Base-by-base conservation (phyloP, 1,140 invertebrate genomes). In the Macrostomum lignano region DNA sequence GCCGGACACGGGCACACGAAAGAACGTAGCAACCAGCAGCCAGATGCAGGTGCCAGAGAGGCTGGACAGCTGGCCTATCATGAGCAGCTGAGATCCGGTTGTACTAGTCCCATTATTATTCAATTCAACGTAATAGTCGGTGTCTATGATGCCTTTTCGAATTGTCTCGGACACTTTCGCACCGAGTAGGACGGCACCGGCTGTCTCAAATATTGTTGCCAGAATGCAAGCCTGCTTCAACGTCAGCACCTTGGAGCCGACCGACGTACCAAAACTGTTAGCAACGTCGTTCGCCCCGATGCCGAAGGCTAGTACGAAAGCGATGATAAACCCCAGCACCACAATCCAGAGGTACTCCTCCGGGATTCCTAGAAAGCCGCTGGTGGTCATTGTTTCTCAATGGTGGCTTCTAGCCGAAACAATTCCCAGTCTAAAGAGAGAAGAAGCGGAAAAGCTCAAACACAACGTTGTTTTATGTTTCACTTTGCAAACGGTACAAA, bases 251-350 rank as follows among this genome's bases (percentile, higher is more conserved):
- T 79, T 77, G 11, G 79, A 73, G 6, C 88, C 88, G 6, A 96
- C 84, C 36, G 75, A 82, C 3, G 88, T 93, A 0, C 86, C 86
- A 52, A 96, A 94, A 3, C 79, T 82, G 51, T 96, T 96, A 28
- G 88, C 88, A 29, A 94, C 86, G 63, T 96, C 88, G 51, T 96
- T 96, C 20, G 84, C 86, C 17, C 88, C 84, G 45, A 94, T 88
- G 13, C 81, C 84, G 60, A 91, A 91, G 17, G 84, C 81, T 48
- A 94, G 61, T 30, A 84, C 53, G 52, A 93, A 93, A 17, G 82
- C 78, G 31, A 91, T 74, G 38, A 86, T 52, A 55, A 91, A 91
- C 36, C 78, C 79, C 38, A 79, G 59, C 21, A 84, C 62, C 34
- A 91, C 69, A 53, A 84, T 65, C 76, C 77, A 82, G 17, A 56